Percentiles rank a stretch among this genome's conserved stretches.
These are phyloP conservation scores for Strix aluco DNA, from an alignment of 2,113 vertebrate species.

Conservation along the genomic window DNA sequence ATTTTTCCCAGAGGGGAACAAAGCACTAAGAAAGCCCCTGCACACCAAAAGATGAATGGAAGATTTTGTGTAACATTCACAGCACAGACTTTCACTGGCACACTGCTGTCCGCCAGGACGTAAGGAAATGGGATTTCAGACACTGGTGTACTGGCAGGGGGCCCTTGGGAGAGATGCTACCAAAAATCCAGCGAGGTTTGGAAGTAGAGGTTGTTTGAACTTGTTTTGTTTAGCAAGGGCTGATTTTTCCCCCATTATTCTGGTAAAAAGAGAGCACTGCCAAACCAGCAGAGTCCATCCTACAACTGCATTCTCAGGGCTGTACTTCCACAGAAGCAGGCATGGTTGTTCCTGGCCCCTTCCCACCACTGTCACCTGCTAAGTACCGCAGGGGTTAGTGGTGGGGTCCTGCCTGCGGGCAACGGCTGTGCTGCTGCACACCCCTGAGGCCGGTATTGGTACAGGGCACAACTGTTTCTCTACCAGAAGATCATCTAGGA, in stretches of 20 bases:
- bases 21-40: not conserved
- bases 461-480: not conserved
- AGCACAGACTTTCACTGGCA: not conserved
- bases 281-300: not conserved
- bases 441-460: not conserved
- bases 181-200: not conserved
- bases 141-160: not conserved
- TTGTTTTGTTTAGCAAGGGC: not conserved
- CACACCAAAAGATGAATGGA: not conserved
- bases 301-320: not conserved
- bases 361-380: not conserved
- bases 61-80: not conserved
- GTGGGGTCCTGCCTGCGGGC: not conserved
- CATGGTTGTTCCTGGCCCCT: not conserved
- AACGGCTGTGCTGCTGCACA: not conserved
- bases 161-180: not conserved
- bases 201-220: not conserved
- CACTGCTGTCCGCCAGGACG: not conserved
- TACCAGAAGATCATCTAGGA: not conserved
- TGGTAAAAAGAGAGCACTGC: not conserved
- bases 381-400: rapidly evolving
- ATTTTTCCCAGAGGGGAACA: not conserved
- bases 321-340: not conserved
- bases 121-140: not conserved
- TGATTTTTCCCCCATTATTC: not conserved